A percentile compares a stretch with the other conserved stretches of the same genome.
These are phyloP conservation scores for Apis cerana DNA, from an alignment of 1,140 invertebrate species.

Conservation along the genomic window DNA sequence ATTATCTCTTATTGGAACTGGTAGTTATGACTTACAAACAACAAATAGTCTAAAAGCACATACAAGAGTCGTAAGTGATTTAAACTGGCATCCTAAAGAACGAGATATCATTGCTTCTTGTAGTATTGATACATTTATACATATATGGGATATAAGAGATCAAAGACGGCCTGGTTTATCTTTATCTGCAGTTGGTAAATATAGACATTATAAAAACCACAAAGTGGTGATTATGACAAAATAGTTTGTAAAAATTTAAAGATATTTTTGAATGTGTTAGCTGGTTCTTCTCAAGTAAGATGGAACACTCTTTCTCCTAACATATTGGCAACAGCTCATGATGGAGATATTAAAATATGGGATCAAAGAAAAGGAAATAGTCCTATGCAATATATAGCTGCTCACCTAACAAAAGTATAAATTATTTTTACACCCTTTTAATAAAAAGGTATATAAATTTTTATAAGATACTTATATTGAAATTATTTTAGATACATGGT, in stretches of 20 bases:
- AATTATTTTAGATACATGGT: conserved; percentile 89
- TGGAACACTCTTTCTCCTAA: conserved; percentile 94
- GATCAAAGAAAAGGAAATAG: conserved; percentile 93
- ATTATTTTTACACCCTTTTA: neutral
- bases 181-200: conserved; percentile 88
- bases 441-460: neutral
- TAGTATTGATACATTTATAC: conserved; percentile 96
- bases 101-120: conserved; percentile 95
- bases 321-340: conserved; percentile 95
- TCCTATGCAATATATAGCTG: conserved; percentile 95
- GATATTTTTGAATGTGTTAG: conserved; percentile 75
- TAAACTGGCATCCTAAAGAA: conserved; percentile 96
- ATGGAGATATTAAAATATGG: conserved; percentile 97
- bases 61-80: conserved; percentile 93
- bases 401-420: conserved; percentile 90
- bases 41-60: conserved; percentile 91
- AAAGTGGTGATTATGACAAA: neutral
- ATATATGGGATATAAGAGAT: conserved; percentile 96
- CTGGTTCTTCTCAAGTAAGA: conserved; percentile 95
- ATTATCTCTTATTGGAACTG: conserved; percentile 86
- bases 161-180: conserved; percentile 89
- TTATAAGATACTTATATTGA: conserved; percentile 4
- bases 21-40: conserved; percentile 83
- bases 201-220: neutral
- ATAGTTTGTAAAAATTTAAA: neutral